Conservation (phyloP, 2,888 invertebrate species). For the Leptopterna dolabrata region DNA sequence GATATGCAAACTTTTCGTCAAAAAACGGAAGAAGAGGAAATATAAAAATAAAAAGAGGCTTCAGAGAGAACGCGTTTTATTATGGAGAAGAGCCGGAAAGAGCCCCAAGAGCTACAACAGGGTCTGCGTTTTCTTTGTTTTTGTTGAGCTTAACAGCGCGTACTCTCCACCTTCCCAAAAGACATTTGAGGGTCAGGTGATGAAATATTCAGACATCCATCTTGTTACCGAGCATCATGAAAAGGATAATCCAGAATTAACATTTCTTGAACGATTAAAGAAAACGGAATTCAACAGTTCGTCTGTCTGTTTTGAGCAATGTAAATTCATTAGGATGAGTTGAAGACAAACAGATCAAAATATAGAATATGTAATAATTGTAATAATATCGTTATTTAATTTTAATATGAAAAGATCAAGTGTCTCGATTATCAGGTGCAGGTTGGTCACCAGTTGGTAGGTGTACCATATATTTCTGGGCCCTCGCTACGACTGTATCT, state of each 20-base stretch:
- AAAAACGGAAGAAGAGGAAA: neutral
- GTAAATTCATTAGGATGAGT: no score
- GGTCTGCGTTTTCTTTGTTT: neutral
- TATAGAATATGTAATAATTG: no score
- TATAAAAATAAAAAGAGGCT: neutral
- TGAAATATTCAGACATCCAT: neutral
- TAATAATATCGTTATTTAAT: no score
- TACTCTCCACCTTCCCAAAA: neutral
- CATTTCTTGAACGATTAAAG: no score
- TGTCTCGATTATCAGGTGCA: no score
- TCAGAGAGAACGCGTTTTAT: neutral
- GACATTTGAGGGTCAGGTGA: neutral
- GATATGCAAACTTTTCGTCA: neutral
- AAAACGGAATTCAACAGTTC: no score
- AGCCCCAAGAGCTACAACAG: neutral
- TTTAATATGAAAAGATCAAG: no score
- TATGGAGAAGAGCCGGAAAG: neutral
- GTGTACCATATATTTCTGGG: no score
- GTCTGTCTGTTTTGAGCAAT: no score
- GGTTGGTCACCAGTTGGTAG: no score
- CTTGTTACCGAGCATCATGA: neutral
- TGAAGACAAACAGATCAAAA: no score
- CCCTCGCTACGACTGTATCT: no score
- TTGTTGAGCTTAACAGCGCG: neutral
- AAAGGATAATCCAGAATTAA: neutral